Conservation (phyloP, 1,140 invertebrate species). For the Leguminivora glycinivorella region DNA sequence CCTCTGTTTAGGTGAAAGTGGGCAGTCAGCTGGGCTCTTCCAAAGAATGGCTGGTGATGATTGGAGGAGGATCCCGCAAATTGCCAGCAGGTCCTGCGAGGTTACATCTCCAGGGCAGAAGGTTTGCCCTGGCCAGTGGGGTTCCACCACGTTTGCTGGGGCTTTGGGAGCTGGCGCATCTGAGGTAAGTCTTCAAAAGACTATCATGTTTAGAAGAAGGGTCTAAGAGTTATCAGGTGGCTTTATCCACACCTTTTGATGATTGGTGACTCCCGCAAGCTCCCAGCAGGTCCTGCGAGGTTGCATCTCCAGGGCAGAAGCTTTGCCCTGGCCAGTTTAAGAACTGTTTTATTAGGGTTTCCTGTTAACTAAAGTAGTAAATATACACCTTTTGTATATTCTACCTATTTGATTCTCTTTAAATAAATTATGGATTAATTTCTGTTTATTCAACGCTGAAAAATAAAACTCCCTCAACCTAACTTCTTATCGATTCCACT, state of each 20-base stretch:
- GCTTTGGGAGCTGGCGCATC: slow-evolving; percentile 88
- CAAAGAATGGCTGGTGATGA: slow-evolving; percentile 89
- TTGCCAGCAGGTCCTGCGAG: slow-evolving; percentile 86
- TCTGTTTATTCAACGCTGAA: slow-evolving; percentile 28
- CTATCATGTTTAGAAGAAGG: not conserved
- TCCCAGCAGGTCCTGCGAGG: slow-evolving; percentile 86
- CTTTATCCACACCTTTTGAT: slow-evolving; percentile 82
- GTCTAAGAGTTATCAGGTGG: too few relatives aligned
- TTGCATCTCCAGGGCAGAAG: slow-evolving; percentile 90
- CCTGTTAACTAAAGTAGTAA: too few relatives aligned
- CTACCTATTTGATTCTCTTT: too few relatives aligned
- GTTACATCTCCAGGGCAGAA: slow-evolving; percentile 89
- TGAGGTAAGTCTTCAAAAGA: slow-evolving; percentile 78
- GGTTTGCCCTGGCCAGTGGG: slow-evolving; percentile 90
- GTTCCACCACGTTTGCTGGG: slow-evolving; percentile 88
- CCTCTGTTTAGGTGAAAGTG: slow-evolving; percentile 79
- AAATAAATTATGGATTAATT: slow-evolving; percentile 37
- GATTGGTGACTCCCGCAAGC: slow-evolving; percentile 82
- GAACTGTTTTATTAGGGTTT: slow-evolving; percentile 79
- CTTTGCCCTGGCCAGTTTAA: slow-evolving; percentile 90
- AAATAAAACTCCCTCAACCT: too few relatives aligned
- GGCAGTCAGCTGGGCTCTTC: slow-evolving; percentile 87
- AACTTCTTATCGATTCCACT: not conserved
- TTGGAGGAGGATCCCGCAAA: slow-evolving; percentile 84
- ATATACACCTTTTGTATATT: too few relatives aligned